A percentile compares a stretch with the other conserved stretches of the same genome.
These are phyloP conservation scores for Protobothrops flavoviridis DNA, from an alignment of 2,113 vertebrate species.

Conservation along the genomic window DNA sequence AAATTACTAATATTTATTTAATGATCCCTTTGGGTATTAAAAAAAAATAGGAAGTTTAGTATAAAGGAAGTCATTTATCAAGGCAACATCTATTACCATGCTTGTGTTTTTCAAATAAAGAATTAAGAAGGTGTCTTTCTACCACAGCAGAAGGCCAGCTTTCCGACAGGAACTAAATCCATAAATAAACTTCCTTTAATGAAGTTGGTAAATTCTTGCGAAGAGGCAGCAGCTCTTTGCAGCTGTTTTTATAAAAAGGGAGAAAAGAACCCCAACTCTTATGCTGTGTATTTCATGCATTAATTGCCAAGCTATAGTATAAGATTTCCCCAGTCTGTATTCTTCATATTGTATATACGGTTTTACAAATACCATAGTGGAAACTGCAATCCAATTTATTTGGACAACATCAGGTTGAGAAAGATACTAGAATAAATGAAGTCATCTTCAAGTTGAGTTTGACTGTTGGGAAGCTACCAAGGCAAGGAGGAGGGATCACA, in stretches of 20 bases:
- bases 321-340: background rate
- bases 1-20: background rate
- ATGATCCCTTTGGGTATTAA: constrained; percentile 2
- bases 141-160: background rate
- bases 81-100: background rate
- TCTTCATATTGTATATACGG: background rate
- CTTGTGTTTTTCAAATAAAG: constrained; percentile 10
- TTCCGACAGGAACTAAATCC: background rate
- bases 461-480: background rate
- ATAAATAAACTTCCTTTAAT: constrained; percentile 25
- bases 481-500: background rate
- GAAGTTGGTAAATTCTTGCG: background rate
- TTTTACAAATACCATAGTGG: background rate
- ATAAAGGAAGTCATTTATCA: background rate
- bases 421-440: background rate
- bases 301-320: background rate
- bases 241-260: background rate
- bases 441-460: background rate
- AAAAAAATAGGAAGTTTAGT: constrained; percentile 27
- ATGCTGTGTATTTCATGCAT: background rate
- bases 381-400: background rate
- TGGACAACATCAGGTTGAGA: background rate
- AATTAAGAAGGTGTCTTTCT: constrained; percentile 11
- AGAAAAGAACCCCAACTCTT: background rate
- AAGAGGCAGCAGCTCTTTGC: constrained; percentile 12